phyloP scores from a whole-genome alignment of 2,113 vertebrate genomes.

The Apteryx owenii region DNA sequence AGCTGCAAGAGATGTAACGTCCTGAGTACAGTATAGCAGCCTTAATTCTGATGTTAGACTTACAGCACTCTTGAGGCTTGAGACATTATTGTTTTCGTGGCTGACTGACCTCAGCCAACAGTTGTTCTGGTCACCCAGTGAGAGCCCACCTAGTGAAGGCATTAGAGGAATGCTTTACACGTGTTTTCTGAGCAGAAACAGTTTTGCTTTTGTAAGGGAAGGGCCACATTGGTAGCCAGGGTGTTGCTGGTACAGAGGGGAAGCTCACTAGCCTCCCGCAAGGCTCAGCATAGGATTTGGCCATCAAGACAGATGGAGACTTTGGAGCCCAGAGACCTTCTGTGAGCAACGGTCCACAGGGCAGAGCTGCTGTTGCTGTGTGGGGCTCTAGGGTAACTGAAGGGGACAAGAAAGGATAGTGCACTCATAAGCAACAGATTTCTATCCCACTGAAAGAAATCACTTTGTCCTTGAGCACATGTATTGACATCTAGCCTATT shows the following conservation, averaged over 20 bases:
- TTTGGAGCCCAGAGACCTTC: not conserved
- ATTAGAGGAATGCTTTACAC: conserved; percentile 27
- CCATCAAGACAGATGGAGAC: not conserved
- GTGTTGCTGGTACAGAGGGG: not conserved
- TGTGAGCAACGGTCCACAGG: not conserved
- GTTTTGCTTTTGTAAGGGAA: not conserved
- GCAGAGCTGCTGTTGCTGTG: not conserved
- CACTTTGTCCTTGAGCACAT: not conserved
- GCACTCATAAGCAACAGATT: not conserved
- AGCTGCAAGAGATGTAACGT: conserved; percentile 25
- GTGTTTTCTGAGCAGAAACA: conserved; percentile 11
- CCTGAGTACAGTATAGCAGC: conserved; percentile 1
- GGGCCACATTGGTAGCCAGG: not conserved
- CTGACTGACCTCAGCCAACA: conserved; percentile 52
- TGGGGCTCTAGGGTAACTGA: not conserved
- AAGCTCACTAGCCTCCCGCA: not conserved
- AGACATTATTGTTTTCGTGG: conserved; percentile 49
- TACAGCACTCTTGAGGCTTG: conserved; percentile 4
- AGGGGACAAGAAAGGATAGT: not conserved
- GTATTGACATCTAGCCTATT: not conserved
- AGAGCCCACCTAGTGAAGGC: conserved; percentile 33
- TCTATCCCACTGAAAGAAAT: not conserved
- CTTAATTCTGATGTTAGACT: conserved; percentile 51
- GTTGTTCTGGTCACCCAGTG: conserved; percentile 9
- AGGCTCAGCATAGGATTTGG: not conserved